These are phyloP conservation scores for Atta colombica DNA, from an alignment of 1,140 invertebrate genomes.

Conservation along the genomic window DNA sequence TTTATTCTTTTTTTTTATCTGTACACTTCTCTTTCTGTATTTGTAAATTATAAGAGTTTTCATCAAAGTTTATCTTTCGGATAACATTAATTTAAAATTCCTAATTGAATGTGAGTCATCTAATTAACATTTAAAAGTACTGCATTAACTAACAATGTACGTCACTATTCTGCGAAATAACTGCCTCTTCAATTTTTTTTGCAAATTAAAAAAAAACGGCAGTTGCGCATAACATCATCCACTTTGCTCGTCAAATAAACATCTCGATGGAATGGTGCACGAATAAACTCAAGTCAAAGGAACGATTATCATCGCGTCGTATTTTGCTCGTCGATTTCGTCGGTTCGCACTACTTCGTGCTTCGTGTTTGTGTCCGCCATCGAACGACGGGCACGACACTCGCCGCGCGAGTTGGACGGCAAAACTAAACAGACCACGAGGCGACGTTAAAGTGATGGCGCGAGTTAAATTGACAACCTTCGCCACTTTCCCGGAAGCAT, in stretches of 20 bases:
- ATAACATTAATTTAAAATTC: background rate
- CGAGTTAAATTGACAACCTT: slow-evolving; percentile 75
- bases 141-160: background rate
- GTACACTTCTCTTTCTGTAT: background rate
- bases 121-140: background rate
- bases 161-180: background rate
- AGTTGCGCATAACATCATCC: slow-evolving; percentile 38
- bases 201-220: slow-evolving; percentile 20
- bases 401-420: slow-evolving; percentile 71
- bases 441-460: slow-evolving; percentile 64
- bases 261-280: slow-evolving; percentile 41
- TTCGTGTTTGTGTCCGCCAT: slow-evolving; percentile 70
- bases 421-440: slow-evolving; percentile 74
- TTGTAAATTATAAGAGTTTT: background rate
- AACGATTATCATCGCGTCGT: slow-evolving; percentile 62
- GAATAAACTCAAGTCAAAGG: slow-evolving; percentile 61
- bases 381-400: slow-evolving; percentile 70
- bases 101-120: background rate
- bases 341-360: slow-evolving; percentile 41
- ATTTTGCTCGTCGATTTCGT: slow-evolving; percentile 62
- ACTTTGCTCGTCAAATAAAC: slow-evolving; percentile 60
- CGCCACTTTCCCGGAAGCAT: slow-evolving; percentile 75
- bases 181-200: background rate
- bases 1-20: background rate
- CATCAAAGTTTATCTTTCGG: background rate